Base-by-base conservation (phyloP, 2,113 vertebrate genomes). In the Hippocampus zosterae region DNA sequence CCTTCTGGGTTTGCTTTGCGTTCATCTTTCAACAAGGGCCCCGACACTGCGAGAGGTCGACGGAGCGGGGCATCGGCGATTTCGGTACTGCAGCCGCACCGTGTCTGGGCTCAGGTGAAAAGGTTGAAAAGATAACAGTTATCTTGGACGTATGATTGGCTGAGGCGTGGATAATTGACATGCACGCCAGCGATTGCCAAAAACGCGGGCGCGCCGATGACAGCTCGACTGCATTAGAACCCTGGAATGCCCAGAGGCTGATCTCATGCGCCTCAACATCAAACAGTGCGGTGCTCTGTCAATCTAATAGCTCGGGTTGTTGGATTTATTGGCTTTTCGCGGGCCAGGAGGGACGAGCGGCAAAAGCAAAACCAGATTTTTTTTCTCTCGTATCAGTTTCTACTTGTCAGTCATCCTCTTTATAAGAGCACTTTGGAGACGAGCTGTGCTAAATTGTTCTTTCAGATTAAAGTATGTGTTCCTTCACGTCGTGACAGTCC, bases 281-380 rank as follows among this genome's bases (percentile, higher is more conserved):
- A 90, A 90, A 91, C 78, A 27, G 79, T 68, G 73, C 84, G 84
- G 81, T 70, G 81, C 75, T 77, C 83, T 81, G 84, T 90, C 87
- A 83, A 83, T 88, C 75, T 85, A 87, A 83, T 79, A 74, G 90
- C 79, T 79, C 79, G 84, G 81, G 83, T 87, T 88, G 67, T 61
- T 68, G 72, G 88, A 90, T 88, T 90, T 89, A 89, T 87, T 86
- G 88, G 83, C 82, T 79, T 60, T 78, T 84, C 79, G 6, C 65
- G 1, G 84, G 78, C 82, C 85, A 81, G 77, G 66, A 76, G 73
- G 82, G 81, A 81, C 69, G 71, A 81, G 76, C 77, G 79, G 76
- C 71, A 53, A 88, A 90, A 88, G 84, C 83, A 81, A 80, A 90
- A 90, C 83, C 89, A 90, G 85, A 88, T 90, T 87, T 37, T 89